Conservation (phyloP, 1,140 invertebrate species). For the Macrostomum lignano region DNA sequence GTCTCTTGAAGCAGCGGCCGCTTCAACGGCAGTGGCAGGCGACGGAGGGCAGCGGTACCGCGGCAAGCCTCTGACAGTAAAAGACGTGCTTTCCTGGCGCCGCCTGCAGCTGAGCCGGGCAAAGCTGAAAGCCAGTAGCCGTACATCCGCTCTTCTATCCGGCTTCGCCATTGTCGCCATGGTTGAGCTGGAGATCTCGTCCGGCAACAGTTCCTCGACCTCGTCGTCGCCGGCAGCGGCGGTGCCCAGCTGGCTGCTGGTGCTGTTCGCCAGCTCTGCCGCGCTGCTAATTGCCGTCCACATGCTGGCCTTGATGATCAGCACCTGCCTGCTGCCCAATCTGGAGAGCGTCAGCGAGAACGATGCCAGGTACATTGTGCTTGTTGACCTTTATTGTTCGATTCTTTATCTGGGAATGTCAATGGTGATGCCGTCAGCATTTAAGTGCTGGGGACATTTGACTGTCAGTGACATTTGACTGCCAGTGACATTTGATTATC, state of each 20-base stretch:
- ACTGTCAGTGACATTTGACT: too few species aligned
- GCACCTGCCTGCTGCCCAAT: slow-evolving; percentile 67
- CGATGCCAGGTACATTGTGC: slow-evolving; percentile 22
- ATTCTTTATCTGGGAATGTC: too few species aligned
- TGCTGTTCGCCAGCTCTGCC: slow-evolving; percentile 74
- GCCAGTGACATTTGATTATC: too few species aligned
- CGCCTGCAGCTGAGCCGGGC: slow-evolving; percentile 49
- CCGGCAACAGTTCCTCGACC: too few species aligned
- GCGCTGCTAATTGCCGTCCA: slow-evolving; percentile 82
- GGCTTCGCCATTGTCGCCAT: slow-evolving; percentile 80
- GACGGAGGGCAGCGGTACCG: too few species aligned
- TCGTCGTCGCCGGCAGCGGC: slow-evolving; percentile 3
- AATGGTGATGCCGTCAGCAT: too few species aligned
- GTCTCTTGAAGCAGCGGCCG: too few species aligned
- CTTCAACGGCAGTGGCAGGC: too few species aligned
- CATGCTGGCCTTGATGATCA: slow-evolving; percentile 91
- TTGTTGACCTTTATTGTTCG: too few species aligned
- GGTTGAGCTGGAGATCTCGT: too few species aligned
- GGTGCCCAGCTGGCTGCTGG: slow-evolving; percentile 49
- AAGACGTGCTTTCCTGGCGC: slow-evolving; percentile 45
- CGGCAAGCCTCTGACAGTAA: too few species aligned
- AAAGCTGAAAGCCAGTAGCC: slow-evolving; percentile 65
- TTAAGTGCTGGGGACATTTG: too few species aligned
- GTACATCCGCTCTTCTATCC: slow-evolving; percentile 64
- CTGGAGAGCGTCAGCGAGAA: slow-evolving; percentile 30